These are phyloP conservation scores for Euschistus heros DNA, from an alignment of 1,140 invertebrate genomes.

Conservation along the genomic window DNA sequence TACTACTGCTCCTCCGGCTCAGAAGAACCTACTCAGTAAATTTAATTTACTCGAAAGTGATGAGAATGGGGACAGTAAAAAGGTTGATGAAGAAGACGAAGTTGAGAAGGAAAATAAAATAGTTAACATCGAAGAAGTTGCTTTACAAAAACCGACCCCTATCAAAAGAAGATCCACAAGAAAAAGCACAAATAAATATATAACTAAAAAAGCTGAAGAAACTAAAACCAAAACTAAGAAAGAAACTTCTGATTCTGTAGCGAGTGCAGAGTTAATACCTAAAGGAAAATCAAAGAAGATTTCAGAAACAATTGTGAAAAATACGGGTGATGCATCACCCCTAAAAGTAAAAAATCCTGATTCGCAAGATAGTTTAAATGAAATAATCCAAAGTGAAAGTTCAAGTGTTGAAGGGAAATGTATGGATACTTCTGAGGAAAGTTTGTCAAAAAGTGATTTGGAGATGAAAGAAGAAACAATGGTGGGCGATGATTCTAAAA, in stretches of 20 bases:
- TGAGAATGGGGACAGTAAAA: background rate
- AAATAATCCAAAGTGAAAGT: no score
- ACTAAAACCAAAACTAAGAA: background rate
- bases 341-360: no score
- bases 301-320: no score
- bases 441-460: no score
- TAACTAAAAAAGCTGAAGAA: conserved; percentile 2
- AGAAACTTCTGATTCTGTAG: background rate
- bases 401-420: no score
- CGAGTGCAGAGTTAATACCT: no score
- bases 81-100: conserved; percentile 2
- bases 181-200: conserved; percentile 1
- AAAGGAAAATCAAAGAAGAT: no score
- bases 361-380: no score
- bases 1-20: background rate
- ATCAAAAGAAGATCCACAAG: background rate
- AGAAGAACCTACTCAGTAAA: background rate
- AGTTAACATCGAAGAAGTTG: background rate
- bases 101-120: conserved; percentile 6
- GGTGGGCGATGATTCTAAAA: no score
- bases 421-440: no score
- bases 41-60: background rate
- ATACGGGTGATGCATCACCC: no score
- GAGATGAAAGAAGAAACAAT: no score
- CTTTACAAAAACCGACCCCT: background rate